These are phyloP conservation scores for Molanna angustata DNA, from an alignment of 2,888 invertebrate genomes.

Conservation along the genomic window DNA sequence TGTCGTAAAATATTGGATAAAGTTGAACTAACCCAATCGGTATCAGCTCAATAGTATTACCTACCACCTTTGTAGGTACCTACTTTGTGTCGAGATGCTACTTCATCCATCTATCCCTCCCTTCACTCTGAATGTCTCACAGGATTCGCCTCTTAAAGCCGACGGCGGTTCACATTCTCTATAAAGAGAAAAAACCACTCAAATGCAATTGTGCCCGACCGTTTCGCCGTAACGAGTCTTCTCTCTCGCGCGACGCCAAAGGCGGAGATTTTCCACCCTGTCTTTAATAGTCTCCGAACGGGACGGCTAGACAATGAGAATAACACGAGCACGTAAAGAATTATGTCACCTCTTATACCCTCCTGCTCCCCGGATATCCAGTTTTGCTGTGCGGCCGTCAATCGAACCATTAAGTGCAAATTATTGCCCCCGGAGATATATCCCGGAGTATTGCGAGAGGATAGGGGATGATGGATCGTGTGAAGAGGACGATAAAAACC, in stretches of 20 bases:
- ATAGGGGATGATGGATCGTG: slow-evolving; percentile 18
- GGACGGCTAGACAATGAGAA: slow-evolving; percentile 21
- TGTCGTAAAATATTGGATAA: too few relatives aligned
- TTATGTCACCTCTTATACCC: not conserved
- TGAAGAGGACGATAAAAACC: slow-evolving; percentile 16
- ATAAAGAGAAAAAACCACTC: slow-evolving; percentile 18
- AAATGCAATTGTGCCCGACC: slow-evolving; percentile 28
- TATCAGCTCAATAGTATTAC: too few relatives aligned
- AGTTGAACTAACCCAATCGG: too few relatives aligned
- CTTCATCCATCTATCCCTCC: too few relatives aligned
- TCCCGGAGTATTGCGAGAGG: slow-evolving; percentile 20
- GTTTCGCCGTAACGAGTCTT: slow-evolving; percentile 26
- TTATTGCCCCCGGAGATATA: slow-evolving; percentile 26
- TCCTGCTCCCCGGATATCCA: slow-evolving; percentile 15
- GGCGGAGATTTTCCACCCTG: not conserved
- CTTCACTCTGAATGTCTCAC: too few relatives aligned
- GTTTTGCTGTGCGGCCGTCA: slow-evolving; percentile 18
- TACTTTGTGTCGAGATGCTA: too few relatives aligned
- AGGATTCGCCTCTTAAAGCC: slow-evolving; percentile 28
- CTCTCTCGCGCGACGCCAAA: slow-evolving; percentile 5
- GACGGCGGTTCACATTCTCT: slow-evolving; percentile 11
- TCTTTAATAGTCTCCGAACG: slow-evolving; percentile 13
- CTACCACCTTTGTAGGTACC: too few relatives aligned
- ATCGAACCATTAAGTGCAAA: slow-evolving; percentile 30
- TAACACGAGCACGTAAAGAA: slow-evolving; percentile 5